Evolutionary conservation across 2,797 vertebrate species (phyloP), one percentile per base, ranked within the genome.

Genomic region (Darevskia nairensis): DNA sequence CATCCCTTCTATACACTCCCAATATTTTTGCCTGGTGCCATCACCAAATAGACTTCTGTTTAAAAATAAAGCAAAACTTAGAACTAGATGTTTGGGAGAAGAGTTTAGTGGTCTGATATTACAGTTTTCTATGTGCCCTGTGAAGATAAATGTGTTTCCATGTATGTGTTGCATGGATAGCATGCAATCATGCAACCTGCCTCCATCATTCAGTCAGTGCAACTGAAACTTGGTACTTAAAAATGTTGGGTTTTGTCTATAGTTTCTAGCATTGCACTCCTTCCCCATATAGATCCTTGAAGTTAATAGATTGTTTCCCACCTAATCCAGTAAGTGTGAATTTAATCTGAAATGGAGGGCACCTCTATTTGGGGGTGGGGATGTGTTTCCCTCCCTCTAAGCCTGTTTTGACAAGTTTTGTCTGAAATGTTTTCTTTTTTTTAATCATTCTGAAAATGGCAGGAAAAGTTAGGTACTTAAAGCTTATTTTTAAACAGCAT

Each of bases 381-480:
- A 88, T 17, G 68, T 86, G 5, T 79, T 76, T 75, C 88, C 41
- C 19, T 66, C n/a, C 59, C 35, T 50, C 61, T 87, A 75, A 39
- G 61, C 27, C 27, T 85, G 59, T 1, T 13, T 87, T 55, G 77
- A 83, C 32, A 85, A 74, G 61, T 44, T 66, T 91, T 92, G 87
- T 89, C 86, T 92, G 86, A 92, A 94, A 89, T 88, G 17, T 64
- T 2, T 79, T 83, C 23, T 46, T 46, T 71, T 75, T 50, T 32
- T 13, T 1, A 92, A 6, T 6, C 10, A 76, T 81, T 92, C 88
- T 93, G 93, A 95, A 94, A 88, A 50, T 87, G 92, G 90, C 91
- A 91, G 84, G 90, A 95, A 95, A 93, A 91, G 41, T 82, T 81
- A 89, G 80, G 86, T 89, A 92, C 93, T 93, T 92, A 84, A 91